These are phyloP conservation scores for Myiotriccus ornatus DNA, from an alignment of 2,797 vertebrate species.

Conservation along the genomic window DNA sequence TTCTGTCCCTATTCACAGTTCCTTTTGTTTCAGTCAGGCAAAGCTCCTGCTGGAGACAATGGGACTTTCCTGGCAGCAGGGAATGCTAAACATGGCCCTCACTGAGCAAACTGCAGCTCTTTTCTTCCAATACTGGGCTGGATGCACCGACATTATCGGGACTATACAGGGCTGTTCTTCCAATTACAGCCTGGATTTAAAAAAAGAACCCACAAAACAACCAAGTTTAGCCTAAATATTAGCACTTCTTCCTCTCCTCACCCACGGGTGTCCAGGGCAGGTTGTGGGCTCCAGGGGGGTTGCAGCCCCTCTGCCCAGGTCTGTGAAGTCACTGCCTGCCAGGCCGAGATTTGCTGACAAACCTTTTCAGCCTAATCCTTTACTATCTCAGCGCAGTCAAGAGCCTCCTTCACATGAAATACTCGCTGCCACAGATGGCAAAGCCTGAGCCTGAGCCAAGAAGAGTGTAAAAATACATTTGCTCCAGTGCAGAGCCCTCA, in stretches of 20 bases:
- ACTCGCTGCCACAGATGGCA: slow-evolving; percentile 60
- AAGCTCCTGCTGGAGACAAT: slow-evolving; percentile 19
- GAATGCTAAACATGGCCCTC: slow-evolving; percentile 1
- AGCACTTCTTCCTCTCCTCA: not conserved
- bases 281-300: not conserved
- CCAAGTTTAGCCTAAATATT: not conserved
- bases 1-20: slow-evolving; percentile 15
- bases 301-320: not conserved
- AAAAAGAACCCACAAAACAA: not conserved
- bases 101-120: not conserved
- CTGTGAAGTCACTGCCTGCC: not conserved
- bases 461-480: slow-evolving; percentile 39
- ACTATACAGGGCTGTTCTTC: not conserved
- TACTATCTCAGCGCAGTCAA: slow-evolving; percentile 24
- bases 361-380: slow-evolving; percentile 34
- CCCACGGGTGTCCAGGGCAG: not conserved
- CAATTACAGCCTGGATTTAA: not conserved
- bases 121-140: not conserved
- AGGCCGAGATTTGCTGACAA: slow-evolving; percentile 46
- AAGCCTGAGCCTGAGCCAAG: slow-evolving; percentile 21
- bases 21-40: slow-evolving; percentile 6
- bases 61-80: not conserved
- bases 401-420: slow-evolving; percentile 43
- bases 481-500: not conserved
- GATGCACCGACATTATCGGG: not conserved